Evolutionary conservation across 2,888 invertebrate species (phyloP), one percentile per base, ranked within the genome.

Genomic region (Conus canariensis): DNA sequence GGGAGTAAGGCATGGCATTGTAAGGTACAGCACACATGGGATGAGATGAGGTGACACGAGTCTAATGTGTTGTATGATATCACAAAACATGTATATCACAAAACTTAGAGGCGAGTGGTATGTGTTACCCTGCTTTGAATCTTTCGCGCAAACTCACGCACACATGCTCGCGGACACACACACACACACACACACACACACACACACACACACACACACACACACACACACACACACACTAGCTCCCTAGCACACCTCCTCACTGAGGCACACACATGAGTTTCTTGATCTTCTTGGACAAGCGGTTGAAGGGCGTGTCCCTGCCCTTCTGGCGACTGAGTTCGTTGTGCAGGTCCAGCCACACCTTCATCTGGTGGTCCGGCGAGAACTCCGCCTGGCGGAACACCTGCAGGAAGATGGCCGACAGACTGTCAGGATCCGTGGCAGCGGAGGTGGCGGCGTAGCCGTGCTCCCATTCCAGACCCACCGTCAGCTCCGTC

Each of bases 391-490:
- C 98, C 1, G 98, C 98, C 96, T 98, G 98, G 2, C 97, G 97
- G 88, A 99, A 96, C 89, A 99, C 97, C 96, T 98, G 98, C 96
- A 98, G 98, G 97, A 99, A 99, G 82, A 99, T 94, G 88, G 93
- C 94, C 9, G 94, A 93, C 56, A 96, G 97, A 96, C 98, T 98
- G 89, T 97, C 97, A 96, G 98, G 98, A 89, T 98, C 98, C 9
- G 10, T 64, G 95, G 98, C 98, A 9, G 99, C 99, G 0, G 98
- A 98, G 0, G 98, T 97, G 96, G 98, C 98, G 12, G 98, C 98
- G 96, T 98, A 99, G 14, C 98, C 98, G 96, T 98, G 98, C 95
- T 98, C 98, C 99, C 99, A 99, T 95, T 98, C 98, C 4, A 98
- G 97, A 3, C 98, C 98, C 9, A 98, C 98, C 45, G 98, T 92